phyloP scores from a whole-genome alignment of 35 echinoderm and acorn worm genomes.

The Strongylocentrotus purpuratus region DNA sequence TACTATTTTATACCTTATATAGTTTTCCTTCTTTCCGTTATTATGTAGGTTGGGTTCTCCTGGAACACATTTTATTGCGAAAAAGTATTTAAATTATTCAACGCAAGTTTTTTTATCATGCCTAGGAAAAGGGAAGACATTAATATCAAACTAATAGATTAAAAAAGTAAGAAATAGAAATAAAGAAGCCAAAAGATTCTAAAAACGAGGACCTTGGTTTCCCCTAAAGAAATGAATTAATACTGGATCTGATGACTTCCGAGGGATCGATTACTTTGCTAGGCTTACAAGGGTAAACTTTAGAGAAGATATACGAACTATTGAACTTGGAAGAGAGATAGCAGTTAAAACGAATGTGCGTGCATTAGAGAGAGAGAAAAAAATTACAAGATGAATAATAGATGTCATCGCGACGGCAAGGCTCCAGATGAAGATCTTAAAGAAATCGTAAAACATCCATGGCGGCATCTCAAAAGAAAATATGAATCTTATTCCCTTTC shows the following conservation, averaged over 20 bases:
- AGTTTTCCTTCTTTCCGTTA: too few relatives aligned
- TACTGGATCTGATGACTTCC: neutral
- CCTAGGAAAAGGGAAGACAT: neutral
- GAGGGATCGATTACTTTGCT: neutral
- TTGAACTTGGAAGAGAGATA: neutral
- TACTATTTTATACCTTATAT: too few relatives aligned
- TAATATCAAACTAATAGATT: neutral
- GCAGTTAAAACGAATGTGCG: neutral
- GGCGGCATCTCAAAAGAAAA: neutral
- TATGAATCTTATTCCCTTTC: constrained; percentile 4
- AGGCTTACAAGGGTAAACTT: neutral
- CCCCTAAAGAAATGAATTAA: neutral
- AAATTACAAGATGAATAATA: constrained; percentile 8
- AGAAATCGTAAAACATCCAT: constrained; percentile 6
- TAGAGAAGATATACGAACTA: neutral
- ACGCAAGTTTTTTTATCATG: neutral
- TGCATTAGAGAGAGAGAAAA: neutral
- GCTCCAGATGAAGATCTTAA: neutral
- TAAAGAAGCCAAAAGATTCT: neutral
- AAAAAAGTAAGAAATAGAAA: neutral
- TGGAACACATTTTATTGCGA: too few relatives aligned
- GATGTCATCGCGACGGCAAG: neutral
- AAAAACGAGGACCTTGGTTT: neutral
- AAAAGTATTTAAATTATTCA: too few relatives aligned
- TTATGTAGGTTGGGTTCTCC: too few relatives aligned